Percentiles rank a stretch among this genome's conserved stretches.
These are phyloP conservation scores for Geotrypetes seraphini DNA, from an alignment of 2,797 vertebrate species.

Conservation along the genomic window DNA sequence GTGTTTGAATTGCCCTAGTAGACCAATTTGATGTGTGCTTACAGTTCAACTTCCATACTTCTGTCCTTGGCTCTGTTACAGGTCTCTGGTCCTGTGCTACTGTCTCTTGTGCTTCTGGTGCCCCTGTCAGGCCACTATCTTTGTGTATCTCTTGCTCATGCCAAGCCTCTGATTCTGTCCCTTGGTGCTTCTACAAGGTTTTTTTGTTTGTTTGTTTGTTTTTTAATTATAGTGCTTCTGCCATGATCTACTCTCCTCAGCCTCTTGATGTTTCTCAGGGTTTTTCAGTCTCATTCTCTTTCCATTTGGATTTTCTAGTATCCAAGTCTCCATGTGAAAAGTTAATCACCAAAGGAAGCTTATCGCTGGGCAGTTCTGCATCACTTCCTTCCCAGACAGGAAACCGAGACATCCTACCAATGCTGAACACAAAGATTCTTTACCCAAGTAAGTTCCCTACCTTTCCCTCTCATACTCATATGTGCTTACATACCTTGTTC, in stretches of 20 bases:
- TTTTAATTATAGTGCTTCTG: not conserved
- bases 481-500: too few relatives aligned
- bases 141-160: not conserved
- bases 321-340: slow-evolving; percentile 80
- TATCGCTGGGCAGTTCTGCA: slow-evolving; percentile 68
- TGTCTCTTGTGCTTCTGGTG: not conserved
- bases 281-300: slow-evolving; percentile 2
- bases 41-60: not conserved
- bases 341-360: slow-evolving; percentile 72
- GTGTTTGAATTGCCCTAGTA: not conserved
- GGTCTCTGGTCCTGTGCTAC: not conserved
- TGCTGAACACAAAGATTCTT: slow-evolving; percentile 80
- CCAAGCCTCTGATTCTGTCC: too few relatives aligned
- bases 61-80: too few relatives aligned
- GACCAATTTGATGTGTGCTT: not conserved
- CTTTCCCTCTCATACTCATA: too few relatives aligned
- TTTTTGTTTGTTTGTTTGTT: too few relatives aligned
- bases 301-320: slow-evolving; percentile 46
- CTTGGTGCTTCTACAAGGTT: not conserved
- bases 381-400: slow-evolving; percentile 79
- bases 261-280: not conserved
- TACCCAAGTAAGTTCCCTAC: slow-evolving; percentile 67
- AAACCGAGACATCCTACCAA: slow-evolving; percentile 73
- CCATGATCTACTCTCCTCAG: too few relatives aligned
- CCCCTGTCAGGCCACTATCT: not conserved